A percentile compares a stretch with the other conserved stretches of the same genome.
phyloP scores from a whole-genome alignment of 2,797 vertebrate genomes.

The Anguilla obscura region DNA sequence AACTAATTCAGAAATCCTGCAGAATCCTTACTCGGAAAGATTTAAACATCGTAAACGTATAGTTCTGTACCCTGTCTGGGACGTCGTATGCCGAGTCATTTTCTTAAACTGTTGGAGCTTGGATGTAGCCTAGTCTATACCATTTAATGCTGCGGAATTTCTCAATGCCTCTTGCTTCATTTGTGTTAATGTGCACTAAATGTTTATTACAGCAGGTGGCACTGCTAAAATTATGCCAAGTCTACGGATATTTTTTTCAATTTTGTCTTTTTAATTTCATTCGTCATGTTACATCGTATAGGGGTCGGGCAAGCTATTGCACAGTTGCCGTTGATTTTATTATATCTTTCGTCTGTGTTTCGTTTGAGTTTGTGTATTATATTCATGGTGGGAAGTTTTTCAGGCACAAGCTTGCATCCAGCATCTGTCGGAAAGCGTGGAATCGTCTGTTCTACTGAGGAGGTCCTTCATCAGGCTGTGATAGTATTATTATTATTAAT shows the following conservation, averaged over 20 bases:
- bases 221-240: constrained; percentile 43
- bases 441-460: not conserved
- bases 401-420: not conserved
- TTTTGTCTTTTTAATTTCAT: not conserved
- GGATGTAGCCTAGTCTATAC: constrained; percentile 7
- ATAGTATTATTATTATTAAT: no score
- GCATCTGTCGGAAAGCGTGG: not conserved
- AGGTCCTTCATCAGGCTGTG: not conserved
- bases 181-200: not conserved
- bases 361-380: not conserved
- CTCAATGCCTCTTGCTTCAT: not conserved
- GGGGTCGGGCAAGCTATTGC: not conserved
- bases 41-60: not conserved
- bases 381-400: no score
- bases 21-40: no score
- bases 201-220: constrained; percentile 53
- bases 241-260: not conserved
- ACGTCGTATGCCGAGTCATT: constrained; percentile 27
- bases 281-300: not conserved
- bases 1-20: no score
- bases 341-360: not conserved
- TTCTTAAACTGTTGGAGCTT: constrained; percentile 57
- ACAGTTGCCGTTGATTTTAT: not conserved
- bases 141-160: constrained; percentile 32
- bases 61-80: constrained; percentile 2